Base-by-base conservation (phyloP, 2,113 vertebrate species). In the Austrofundulus limnaeus region DNA sequence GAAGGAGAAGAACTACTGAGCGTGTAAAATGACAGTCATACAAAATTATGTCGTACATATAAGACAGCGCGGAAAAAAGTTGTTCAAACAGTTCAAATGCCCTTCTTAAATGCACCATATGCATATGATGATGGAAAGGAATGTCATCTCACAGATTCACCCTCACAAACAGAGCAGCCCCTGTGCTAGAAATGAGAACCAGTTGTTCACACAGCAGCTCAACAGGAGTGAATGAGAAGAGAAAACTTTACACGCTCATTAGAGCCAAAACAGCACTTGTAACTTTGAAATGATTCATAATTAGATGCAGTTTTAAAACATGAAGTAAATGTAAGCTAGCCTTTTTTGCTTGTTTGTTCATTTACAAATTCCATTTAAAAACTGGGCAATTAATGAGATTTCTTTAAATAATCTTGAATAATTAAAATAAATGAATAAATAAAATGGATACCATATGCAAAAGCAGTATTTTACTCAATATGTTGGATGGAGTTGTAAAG, bases 21-120 rank as follows among this genome's bases (percentile, higher is more conserved):
- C 20, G 25, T 91, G 92, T 90, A 63, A 11, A 11, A 23, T 24
- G 87, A 90, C 90, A 91, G 85, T 94, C 92, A 89, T 88, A 20
- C 66, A 70, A 83, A 53, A 92, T 89, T 89, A 87, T 91, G 91
- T 94, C 70, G 92, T 89, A 58, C 50, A 62, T 13, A 52, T 10
- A 31, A 19, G 13, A 51, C 38, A 43, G 42, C n/a, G n/a, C n/a
- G n/a, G 60, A 43, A 25, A 76, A 61, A 63, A 65, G 21, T 11
- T 41, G 53, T 21, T 51, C 21, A 53, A 70, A 76, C 67, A 55
- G 63, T 69, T 72, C 49, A 58, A 76, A 71, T 38, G 38, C 7
- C 15, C 48, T 55, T 43, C 74, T 83, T 80, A 57, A 72, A 76
- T 80, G 77, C 54, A 61, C 51, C 69, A 57, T 65, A 64, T 61